phyloP scores from a whole-genome alignment of 2,113 vertebrate genomes.

The Odontesthes bonariensis region DNA sequence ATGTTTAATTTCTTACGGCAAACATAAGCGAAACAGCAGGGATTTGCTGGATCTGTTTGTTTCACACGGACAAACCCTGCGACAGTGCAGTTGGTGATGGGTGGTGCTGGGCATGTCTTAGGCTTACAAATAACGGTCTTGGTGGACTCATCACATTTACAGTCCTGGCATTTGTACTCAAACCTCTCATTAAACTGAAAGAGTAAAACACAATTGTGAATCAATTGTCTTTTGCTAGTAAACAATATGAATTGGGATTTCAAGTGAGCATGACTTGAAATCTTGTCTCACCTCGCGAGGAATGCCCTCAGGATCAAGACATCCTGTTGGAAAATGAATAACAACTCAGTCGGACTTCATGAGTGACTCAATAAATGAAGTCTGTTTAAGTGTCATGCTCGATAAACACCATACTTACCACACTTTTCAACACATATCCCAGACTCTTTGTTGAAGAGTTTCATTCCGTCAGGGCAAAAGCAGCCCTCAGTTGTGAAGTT shows the following conservation, averaged over 20 bases:
- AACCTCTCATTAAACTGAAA: constrained; percentile 90
- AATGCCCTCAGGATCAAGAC: constrained; percentile 75
- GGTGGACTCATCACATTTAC: constrained; percentile 86
- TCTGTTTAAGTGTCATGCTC: neutral
- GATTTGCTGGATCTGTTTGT: constrained; percentile 79
- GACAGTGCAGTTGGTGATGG: constrained; percentile 65
- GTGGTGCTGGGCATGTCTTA: constrained; percentile 75
- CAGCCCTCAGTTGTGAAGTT: constrained; percentile 87
- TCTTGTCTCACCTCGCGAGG: constrained; percentile 69
- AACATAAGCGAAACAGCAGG: constrained; percentile 83
- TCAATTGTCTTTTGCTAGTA: neutral
- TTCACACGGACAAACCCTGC: constrained; percentile 84
- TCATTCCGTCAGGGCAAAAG: constrained; percentile 91
- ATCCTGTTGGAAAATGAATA: constrained; percentile 66
- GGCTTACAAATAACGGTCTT: constrained; percentile 85
- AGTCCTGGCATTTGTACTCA: constrained; percentile 89
- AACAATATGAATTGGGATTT: neutral
- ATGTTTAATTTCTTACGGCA: constrained; percentile 86
- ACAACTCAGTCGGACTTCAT: neutral
- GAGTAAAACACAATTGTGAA: constrained; percentile 9
- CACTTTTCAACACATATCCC: constrained; percentile 90
- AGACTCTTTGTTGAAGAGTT: constrained; percentile 83
- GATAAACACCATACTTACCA: constrained; percentile 80
- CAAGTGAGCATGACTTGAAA: neutral
- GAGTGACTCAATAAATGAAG: constrained; percentile 11